Evolutionary conservation across 1,140 invertebrate genomes (phyloP).

Genomic region (Idris sp.): DNA sequence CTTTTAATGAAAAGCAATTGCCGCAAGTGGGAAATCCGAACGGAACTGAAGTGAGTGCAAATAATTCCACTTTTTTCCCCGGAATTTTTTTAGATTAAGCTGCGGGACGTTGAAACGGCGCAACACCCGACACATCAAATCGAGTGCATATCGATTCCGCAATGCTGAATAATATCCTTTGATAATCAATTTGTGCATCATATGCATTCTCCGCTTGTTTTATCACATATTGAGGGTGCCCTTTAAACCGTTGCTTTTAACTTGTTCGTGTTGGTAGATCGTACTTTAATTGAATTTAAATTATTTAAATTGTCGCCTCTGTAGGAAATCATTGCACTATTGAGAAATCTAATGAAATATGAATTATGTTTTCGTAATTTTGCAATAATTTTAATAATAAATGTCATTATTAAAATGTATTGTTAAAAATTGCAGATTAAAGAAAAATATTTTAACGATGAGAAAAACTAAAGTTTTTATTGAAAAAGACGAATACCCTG

Average conservation of each 20-base stretch:
- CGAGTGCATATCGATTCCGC: conserved; percentile 73
- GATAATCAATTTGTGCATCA: conserved; percentile 76
- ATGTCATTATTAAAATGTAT: too few species aligned
- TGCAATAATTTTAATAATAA: too few species aligned
- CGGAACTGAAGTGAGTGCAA: conserved; percentile 71
- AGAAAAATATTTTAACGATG: too few species aligned
- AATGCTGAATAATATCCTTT: conserved; percentile 73
- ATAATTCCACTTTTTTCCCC: conserved; percentile 70
- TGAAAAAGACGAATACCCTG: conserved; percentile 17
- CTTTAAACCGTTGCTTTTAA: conserved; percentile 43
- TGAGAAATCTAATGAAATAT: too few species aligned
- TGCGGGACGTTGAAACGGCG: conserved; percentile 54
- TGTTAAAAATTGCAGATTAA: too few species aligned
- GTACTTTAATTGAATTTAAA: conserved; percentile 25
- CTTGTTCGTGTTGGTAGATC: conserved; percentile 24
- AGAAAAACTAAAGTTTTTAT: too few species aligned
- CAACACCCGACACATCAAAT: conserved; percentile 73
- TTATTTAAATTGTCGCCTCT: too few species aligned
- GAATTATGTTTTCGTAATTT: too few species aligned
- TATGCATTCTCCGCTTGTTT: conserved; percentile 60
- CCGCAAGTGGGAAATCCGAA: conserved; percentile 74
- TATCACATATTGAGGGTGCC: conserved; percentile 64
- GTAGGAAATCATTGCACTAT: too few species aligned
- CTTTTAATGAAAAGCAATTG: conserved; percentile 72
- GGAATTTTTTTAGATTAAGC: conserved; percentile 52